Base-by-base conservation (phyloP, 1,140 invertebrate species). In the Calosoma granatense region DNA sequence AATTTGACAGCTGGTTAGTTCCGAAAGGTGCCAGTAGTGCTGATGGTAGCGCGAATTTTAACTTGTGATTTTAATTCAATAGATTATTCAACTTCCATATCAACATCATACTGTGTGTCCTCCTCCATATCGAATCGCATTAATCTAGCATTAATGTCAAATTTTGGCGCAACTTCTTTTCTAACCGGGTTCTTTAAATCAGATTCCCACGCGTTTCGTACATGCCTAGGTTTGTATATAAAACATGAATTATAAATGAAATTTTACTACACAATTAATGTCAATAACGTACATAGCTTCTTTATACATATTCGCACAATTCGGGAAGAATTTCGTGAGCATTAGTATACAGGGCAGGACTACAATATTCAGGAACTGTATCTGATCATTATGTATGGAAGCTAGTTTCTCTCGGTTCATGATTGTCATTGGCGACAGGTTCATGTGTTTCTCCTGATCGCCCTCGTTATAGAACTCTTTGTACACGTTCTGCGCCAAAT, bases 311-410 rank as follows among this genome's bases (percentile, higher is more conserved):
- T 56, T 59, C 17, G 43, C 57, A 11, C 72, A 74, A 58, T 74
- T 75, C 0, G 74, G 72, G 41, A 80, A 69, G 6, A 80, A 55
- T 21, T 60, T 66, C 56, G 72, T 70, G 54, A 79, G 60, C 47
- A 81, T 63, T 60, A 76, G 59, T 14, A 74, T 64, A 53, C 75
- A 77, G 0, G 79, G 78, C 58, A 78, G 63, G 52, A 78, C 74
- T 15, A 80, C 74, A 22, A 79, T 72, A n/a, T 70, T 73, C 6
- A 79, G 60, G 65, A 81, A 81, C 60, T 80, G 75, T 14, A 79
- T 73, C 69, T 81, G 78, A 62, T 81, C 78, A 9, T 77, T 75
- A 1, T 77, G 76, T 60, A 79, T 72, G 61, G 73, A 72, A 60
- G 70, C 56, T 59, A 67, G 64, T 56, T 76, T 76, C 1, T 73